A percentile compares a stretch with the other conserved stretches of the same genome.
Evolutionary conservation across 2,113 vertebrate genomes (phyloP).

Genomic region (Otocyon megalotis): DNA sequence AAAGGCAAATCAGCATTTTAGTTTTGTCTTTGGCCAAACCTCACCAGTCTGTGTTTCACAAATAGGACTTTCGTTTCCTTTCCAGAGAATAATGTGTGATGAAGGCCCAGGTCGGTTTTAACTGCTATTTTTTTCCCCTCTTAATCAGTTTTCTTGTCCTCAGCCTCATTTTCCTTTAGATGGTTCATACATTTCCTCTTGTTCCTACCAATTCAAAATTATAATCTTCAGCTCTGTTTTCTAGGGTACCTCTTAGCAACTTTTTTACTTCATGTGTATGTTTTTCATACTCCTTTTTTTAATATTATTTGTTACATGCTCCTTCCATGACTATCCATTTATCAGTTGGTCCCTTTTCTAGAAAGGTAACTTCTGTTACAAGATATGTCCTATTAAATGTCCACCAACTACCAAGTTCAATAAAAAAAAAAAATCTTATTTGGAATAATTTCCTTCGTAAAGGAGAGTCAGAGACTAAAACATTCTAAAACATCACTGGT

Average conservation of each 20-base stretch:
- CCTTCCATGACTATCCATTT: not conserved
- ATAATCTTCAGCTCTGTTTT: not conserved
- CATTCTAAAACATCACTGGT: not conserved
- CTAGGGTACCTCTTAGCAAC: not conserved
- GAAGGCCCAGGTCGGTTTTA: not conserved
- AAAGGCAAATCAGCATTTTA: not conserved
- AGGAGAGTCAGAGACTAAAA: not conserved
- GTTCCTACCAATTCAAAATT: conserved; percentile 30
- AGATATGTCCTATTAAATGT: not conserved
- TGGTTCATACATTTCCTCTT: conserved; percentile 21
- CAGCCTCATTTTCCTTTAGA: conserved; percentile 38
- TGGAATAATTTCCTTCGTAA: not conserved
- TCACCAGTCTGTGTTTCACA: not conserved
- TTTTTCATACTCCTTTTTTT: not conserved
- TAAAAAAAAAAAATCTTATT: not conserved
- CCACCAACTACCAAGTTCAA: not conserved
- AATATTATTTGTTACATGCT: not conserved
- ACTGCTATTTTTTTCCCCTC: conserved; percentile 36
- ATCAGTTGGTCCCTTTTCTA: not conserved
- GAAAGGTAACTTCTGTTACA: not conserved
- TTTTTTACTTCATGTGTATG: not conserved
- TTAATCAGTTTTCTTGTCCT: conserved; percentile 61
- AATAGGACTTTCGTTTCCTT: conserved; percentile 45
- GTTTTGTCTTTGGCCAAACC: not conserved
- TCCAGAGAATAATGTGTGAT: conserved; percentile 1